Evolutionary conservation across 2,113 vertebrate species (phyloP).

Genomic region (Lynx canadensis): DNA sequence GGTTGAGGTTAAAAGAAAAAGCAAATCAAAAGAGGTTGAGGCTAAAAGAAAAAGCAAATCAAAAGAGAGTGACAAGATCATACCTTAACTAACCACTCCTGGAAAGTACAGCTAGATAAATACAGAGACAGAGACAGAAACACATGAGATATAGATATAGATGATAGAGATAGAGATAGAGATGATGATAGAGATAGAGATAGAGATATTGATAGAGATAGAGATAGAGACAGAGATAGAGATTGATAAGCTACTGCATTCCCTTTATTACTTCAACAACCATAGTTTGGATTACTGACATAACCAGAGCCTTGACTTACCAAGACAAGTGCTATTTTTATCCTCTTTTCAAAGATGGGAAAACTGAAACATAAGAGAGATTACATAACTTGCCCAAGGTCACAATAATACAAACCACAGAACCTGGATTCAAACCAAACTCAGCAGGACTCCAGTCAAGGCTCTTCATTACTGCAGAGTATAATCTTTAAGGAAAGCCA

Average conservation of each 20-base stretch:
- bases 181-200: neutral
- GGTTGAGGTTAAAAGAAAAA: neutral
- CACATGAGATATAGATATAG: neutral
- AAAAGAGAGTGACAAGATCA: neutral
- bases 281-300: neutral
- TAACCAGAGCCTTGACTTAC: conserved; percentile 19
- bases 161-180: neutral
- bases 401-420: neutral
- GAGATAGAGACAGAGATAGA: neutral
- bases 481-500: conserved; percentile 13
- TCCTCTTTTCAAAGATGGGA: neutral
- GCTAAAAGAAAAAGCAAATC: neutral
- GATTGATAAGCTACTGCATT: neutral
- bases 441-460: neutral
- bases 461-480: conserved; percentile 18
- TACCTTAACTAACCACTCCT: neutral
- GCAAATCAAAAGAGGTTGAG: neutral
- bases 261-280: neutral
- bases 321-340: neutral
- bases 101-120: neutral
- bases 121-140: neutral
- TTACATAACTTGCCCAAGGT: conserved; percentile 31
- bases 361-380: conserved; percentile 18
- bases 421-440: conserved; percentile 22
- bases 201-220: neutral